Evolutionary conservation across 2,113 vertebrate species (phyloP).

Genomic region (Heloderma charlesbogerti): DNA sequence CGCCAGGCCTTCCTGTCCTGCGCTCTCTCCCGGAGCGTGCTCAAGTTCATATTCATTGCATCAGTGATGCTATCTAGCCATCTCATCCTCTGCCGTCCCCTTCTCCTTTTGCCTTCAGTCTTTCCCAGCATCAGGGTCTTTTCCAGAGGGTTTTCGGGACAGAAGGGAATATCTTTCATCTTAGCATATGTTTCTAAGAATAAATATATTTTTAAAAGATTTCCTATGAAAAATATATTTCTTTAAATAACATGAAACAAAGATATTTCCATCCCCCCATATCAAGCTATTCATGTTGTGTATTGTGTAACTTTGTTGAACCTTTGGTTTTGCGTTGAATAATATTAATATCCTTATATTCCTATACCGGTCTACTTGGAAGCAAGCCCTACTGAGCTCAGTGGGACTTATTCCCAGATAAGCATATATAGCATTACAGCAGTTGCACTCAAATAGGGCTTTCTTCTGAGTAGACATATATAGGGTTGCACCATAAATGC

Average conservation of each 20-base stretch:
- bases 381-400: not conserved
- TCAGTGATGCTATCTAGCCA: too few species aligned
- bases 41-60: too few species aligned
- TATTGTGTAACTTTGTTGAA: not conserved
- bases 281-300: not conserved
- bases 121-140: too few species aligned
- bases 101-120: too few species aligned
- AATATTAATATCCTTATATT: conserved; percentile 27
- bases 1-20: too few species aligned
- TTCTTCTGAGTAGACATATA: not conserved
- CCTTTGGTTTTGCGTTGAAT: conserved; percentile 32
- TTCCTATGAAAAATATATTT: not conserved
- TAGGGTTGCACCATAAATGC: not conserved
- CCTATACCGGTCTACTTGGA: not conserved
- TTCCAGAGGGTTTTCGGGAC: too few species aligned
- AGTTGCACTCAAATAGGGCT: not conserved
- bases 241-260: too few species aligned
- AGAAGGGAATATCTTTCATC: conserved; percentile 11
- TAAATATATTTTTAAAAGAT: not conserved
- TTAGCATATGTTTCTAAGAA: conserved; percentile 19
- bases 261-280: too few species aligned
- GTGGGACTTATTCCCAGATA: not conserved
- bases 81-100: too few species aligned
- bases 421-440: not conserved
- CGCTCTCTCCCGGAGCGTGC: too few species aligned